Base-by-base conservation (phyloP, 2,888 invertebrate genomes). In the Cataglyphis albicans region DNA sequence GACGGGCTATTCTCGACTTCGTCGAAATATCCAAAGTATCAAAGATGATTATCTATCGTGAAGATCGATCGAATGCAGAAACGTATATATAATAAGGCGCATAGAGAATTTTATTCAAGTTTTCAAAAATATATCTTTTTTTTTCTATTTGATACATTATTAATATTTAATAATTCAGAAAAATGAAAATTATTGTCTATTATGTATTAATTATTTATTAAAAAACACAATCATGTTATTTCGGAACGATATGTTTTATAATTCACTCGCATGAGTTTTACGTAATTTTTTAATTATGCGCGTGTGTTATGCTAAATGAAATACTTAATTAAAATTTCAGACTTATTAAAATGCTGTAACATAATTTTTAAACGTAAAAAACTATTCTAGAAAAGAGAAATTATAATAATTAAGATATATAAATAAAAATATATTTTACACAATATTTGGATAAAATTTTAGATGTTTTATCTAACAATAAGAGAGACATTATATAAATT, bases 1-100 rank as follows among this genome's bases (percentile, higher is more conserved):
- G 55, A 59, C 32, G 6, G 32, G 44, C 21, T 44, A 59, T 59
- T 3, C 21, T 48, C 21, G 21, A 7, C 80, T 68, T 72, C 72
- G 35, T 32, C 65, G 38, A 59, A 67, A 80, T 41, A 61, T 12
- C 52, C 59, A 32, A 73, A 18, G 41, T 61, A 52, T 67, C 67
- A 61, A 82, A 55, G 68, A 52, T 59, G 52, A 73, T 76, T 48
- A 57, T 74, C 67, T 41, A 84, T 63, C 83, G 57, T n/a, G 18
- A 7, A 5, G 18, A 21, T 1, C 10, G 38, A 29, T 41, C 21
- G 9, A 9, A 57, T 68, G 35, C 7, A 18, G 18, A n/a, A n/a
- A 41, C 25, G 55, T 41, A n/a, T 25, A 9, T 52, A 29, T 29
- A 25, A 7, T n/a, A 15, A 52, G 6, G n/a, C n/a, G 52, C 3